Percentiles rank a stretch among this genome's conserved stretches.
Conservation (phyloP, 2,797 vertebrate species). For the Macroramphosus scolopax region DNA sequence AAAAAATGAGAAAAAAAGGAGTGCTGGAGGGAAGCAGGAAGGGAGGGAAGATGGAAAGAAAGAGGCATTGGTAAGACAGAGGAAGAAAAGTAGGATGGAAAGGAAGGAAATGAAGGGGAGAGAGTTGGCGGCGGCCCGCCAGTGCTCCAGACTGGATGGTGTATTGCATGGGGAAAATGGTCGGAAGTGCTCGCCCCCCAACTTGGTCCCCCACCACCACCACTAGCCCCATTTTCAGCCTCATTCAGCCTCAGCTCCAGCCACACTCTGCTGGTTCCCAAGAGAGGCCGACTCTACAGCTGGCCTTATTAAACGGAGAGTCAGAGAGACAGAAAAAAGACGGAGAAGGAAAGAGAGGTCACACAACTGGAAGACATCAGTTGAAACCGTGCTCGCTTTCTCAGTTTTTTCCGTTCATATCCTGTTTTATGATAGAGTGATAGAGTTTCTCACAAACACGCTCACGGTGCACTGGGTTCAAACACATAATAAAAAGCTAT, state of each 20-base stretch:
- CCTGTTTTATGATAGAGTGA: constrained; percentile 78
- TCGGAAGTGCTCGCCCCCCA: constrained; percentile 73
- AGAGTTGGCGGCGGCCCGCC: constrained; percentile 58
- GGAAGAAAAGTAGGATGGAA: constrained; percentile 55
- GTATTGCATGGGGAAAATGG: constrained; percentile 69
- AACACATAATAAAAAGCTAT: constrained; percentile 74
- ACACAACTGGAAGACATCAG: constrained; percentile 82
- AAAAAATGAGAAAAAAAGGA: constrained; percentile 37
- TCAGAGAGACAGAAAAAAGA: constrained; percentile 71
- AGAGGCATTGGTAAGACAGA: constrained; percentile 21
- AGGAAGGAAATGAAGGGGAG: constrained; percentile 54
- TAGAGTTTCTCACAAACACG: constrained; percentile 78
- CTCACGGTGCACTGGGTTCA: constrained; percentile 74
- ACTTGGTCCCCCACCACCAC: constrained; percentile 53
- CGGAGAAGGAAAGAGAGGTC: constrained; percentile 73
- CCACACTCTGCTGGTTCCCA: constrained; percentile 74
- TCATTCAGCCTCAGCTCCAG: constrained; percentile 69
- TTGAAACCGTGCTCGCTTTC: constrained; percentile 68
- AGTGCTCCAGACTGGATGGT: constrained; percentile 65
- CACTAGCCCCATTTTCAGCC: constrained; percentile 65
- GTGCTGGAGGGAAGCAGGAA: constrained; percentile 18
- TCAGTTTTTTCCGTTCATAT: constrained; percentile 78
- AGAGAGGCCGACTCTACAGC: constrained; percentile 77
- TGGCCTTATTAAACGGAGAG: constrained; percentile 78
- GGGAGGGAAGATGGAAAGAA: constrained; percentile 27